Evolutionary conservation across 1,140 invertebrate genomes (phyloP).

Genomic region (Sitophilus oryzae): DNA sequence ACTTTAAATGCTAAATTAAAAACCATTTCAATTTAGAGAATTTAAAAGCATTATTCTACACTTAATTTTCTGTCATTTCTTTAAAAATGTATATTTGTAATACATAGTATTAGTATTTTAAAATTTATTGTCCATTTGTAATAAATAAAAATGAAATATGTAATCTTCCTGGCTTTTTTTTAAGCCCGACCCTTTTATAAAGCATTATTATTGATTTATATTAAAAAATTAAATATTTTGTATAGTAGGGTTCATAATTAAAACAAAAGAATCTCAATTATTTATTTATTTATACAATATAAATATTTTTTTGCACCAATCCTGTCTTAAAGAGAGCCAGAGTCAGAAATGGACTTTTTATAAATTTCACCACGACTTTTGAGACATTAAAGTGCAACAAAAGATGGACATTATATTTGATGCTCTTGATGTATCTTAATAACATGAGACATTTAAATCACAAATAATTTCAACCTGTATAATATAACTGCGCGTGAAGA

Average conservation of each 20-base stretch:
- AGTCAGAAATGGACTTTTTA: background rate
- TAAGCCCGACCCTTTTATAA: no score
- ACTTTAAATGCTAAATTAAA: background rate
- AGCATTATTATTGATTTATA: no score
- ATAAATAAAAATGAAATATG: constrained; percentile 16
- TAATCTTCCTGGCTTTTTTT: no score
- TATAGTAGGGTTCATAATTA: background rate
- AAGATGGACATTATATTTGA: no score
- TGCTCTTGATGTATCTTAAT: no score
- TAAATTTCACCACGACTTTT: no score
- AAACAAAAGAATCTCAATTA: background rate
- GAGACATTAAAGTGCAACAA: no score
- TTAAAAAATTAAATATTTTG: background rate
- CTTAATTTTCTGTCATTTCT: background rate
- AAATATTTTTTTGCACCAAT: background rate
- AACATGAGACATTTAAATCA: no score
- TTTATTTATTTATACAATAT: background rate
- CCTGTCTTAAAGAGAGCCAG: background rate
- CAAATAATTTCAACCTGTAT: no score
- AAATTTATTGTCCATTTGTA: constrained; percentile 14
- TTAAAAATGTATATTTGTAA: background rate
- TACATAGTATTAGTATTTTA: background rate
- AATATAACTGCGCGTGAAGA: no score
- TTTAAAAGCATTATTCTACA: no score
- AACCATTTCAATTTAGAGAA: no score